These are phyloP conservation scores for Ricordea florida DNA, from an alignment of 92 coral and sea anemone genomes.

Conservation along the genomic window DNA sequence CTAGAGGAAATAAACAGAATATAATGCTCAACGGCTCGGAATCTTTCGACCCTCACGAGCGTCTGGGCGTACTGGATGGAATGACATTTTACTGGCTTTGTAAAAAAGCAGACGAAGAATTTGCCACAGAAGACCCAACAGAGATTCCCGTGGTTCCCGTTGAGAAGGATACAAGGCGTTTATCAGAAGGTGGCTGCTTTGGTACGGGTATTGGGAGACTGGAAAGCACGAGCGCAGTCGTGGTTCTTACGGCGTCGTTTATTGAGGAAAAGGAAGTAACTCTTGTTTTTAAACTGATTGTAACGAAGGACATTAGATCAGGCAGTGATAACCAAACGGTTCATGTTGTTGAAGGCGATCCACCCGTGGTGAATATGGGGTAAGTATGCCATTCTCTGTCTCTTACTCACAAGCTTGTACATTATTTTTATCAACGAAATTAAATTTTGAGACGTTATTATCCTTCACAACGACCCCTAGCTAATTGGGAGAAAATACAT, in stretches of 20 bases:
- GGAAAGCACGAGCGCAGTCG: background rate
- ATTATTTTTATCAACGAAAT: too few relatives aligned
- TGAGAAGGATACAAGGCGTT: background rate
- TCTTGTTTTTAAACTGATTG: conserved; percentile 15
- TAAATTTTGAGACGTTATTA: too few relatives aligned
- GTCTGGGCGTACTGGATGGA: background rate
- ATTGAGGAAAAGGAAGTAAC: background rate
- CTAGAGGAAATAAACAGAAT: conserved; percentile 39
- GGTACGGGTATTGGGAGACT: conserved; percentile 47
- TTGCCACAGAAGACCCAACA: background rate
- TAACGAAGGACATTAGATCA: conserved; percentile 34
- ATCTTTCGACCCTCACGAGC: conserved; percentile 47
- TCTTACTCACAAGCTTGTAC: too few relatives aligned
- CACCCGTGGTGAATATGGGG: conserved; percentile 38
- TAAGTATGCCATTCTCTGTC: too few relatives aligned
- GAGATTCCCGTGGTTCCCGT: background rate
- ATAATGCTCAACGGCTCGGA: conserved; percentile 28
- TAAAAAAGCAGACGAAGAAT: background rate
- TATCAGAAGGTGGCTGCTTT: conserved; percentile 40
- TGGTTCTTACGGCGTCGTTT: conserved; percentile 14
- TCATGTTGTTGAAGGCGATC: conserved; percentile 44
- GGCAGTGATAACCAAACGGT: conserved; percentile 16
- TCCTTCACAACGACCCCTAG: too few relatives aligned
- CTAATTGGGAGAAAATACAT: too few relatives aligned
- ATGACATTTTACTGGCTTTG: conserved; percentile 21